These are phyloP conservation scores for Egretta garzetta DNA, from an alignment of 2,113 vertebrate species.

Conservation along the genomic window DNA sequence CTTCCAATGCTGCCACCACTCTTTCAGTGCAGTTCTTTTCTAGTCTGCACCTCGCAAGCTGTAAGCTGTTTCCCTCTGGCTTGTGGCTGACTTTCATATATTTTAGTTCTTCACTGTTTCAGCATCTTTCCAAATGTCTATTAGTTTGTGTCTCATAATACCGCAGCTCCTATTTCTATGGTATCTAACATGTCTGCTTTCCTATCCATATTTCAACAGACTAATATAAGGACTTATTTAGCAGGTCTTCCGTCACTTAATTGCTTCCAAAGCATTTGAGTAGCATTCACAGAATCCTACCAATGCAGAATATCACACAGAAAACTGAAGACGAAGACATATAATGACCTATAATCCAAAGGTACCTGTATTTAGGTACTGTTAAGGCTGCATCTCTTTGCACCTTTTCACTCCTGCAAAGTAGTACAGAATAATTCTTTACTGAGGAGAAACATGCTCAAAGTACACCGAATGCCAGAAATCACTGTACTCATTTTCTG, in stretches of 20 bases:
- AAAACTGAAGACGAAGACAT: background rate
- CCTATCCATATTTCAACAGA: background rate
- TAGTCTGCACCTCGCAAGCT: background rate
- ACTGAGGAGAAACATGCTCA: background rate
- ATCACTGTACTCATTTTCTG: background rate
- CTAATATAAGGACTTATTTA: background rate
- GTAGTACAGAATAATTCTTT: background rate
- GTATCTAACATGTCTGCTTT: background rate
- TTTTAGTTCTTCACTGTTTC: background rate
- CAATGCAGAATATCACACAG: background rate
- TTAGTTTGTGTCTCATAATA: background rate
- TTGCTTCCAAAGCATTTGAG: background rate
- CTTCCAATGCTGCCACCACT: background rate
- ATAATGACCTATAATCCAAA: background rate
- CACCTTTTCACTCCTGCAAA: background rate
- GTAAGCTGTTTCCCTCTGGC: background rate
- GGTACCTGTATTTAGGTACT: background rate
- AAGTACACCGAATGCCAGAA: background rate
- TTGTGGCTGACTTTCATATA: background rate
- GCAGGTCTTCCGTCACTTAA: background rate
- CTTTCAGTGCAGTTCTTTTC: background rate
- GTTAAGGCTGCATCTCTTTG: background rate
- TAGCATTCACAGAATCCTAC: background rate
- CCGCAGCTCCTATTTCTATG: background rate
- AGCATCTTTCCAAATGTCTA: background rate